phyloP scores from a whole-genome alignment of 2,888 invertebrate genomes.

The Gonocerus acuteangulatus region DNA sequence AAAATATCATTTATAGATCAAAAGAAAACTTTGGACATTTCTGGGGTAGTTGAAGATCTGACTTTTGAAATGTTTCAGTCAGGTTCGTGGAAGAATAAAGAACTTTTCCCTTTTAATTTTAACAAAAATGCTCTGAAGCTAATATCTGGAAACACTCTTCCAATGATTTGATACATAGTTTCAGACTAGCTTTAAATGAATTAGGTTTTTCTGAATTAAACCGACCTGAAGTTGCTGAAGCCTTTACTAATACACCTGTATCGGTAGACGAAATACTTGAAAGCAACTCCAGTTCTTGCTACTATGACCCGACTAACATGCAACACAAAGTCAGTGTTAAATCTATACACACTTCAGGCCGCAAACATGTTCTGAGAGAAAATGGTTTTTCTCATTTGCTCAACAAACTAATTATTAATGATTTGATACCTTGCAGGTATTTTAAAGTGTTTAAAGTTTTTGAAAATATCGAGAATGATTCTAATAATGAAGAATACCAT shows the following conservation, averaged over 20 bases:
- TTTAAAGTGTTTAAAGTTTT: conserved; percentile 19
- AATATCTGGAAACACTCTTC: background rate
- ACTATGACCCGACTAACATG: no score
- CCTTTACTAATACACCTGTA: background rate
- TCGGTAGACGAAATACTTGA: no score
- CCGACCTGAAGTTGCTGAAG: background rate
- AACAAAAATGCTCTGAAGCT: background rate
- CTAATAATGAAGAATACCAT: conserved; percentile 6
- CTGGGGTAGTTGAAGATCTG: background rate
- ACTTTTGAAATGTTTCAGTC: background rate
- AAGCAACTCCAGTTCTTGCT: no score
- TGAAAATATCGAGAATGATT: background rate
- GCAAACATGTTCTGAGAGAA: no score
- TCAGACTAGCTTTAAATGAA: background rate
- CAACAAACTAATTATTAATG: no score
- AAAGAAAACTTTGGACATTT: no score
- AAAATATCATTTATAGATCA: no score
- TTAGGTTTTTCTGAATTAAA: conserved; percentile 12
- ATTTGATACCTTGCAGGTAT: no score
- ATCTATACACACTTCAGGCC: no score
- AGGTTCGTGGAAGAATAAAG: background rate
- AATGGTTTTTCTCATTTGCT: no score
- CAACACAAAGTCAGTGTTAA: no score
- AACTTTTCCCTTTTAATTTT: background rate
- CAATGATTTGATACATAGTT: background rate